These are phyloP conservation scores for Cotesia chilonis DNA, from an alignment of 1,140 invertebrate genomes.

Conservation along the genomic window DNA sequence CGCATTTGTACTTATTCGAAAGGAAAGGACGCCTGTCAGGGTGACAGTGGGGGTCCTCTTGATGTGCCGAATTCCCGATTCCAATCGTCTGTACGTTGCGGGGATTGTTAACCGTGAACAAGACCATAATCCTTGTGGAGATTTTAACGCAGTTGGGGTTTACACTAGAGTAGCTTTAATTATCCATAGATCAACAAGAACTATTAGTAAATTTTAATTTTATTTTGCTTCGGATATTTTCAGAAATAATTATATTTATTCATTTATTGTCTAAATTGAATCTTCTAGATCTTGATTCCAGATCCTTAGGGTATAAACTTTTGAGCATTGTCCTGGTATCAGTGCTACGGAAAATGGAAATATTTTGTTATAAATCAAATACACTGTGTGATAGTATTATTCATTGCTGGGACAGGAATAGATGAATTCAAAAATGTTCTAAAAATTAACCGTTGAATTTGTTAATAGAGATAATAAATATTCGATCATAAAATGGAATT, in stretches of 20 bases:
- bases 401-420: conserved; percentile 79
- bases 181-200: conserved; percentile 75
- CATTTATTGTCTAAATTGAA: background rate
- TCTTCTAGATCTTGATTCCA: background rate
- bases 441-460: background rate
- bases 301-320: conserved; percentile 58
- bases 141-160: conserved; percentile 78
- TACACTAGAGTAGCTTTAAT: conserved; percentile 82
- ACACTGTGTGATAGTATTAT: conserved; percentile 75
- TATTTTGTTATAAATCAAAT: conserved; percentile 74
- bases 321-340: conserved; percentile 75
- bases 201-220: conserved; percentile 57
- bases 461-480: background rate
- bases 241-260: background rate
- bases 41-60: conserved; percentile 84
- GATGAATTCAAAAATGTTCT: conserved; percentile 68
- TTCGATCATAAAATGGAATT: too few species aligned
- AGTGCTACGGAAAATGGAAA: conserved; percentile 70
- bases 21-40: conserved; percentile 83
- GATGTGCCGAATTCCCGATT: conserved; percentile 66
- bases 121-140: conserved; percentile 71
- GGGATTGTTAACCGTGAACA: conserved; percentile 84
- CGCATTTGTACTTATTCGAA: conserved; percentile 80
- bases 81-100: conserved; percentile 75
- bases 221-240: background rate